Base-by-base conservation (phyloP, 2,888 invertebrate species). In the Tinea trinotella region DNA sequence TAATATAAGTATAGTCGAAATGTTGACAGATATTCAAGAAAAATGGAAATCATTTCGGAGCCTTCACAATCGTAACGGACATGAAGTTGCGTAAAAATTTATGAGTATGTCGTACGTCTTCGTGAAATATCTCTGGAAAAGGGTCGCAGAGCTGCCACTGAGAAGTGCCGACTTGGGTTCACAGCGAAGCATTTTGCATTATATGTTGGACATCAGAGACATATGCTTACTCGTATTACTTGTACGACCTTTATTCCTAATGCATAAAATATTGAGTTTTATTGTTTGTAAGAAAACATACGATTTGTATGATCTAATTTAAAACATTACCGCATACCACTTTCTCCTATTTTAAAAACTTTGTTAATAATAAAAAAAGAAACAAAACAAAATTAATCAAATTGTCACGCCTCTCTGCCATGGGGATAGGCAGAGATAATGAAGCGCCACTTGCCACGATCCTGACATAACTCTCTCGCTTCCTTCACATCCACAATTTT, bases 1-100 rank as follows among this genome's bases (percentile, higher is more conserved):
- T 22, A 22, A 22, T 22, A 22, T 22, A 3, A 5, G 7, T 22
- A 22, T 35, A 35, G 10, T 7, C n/a, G 40, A n/a, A 13, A 40
- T 13, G 13, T 40, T 15, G 12, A 40, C 40, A 13, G 2, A 40
- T 40, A 40, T 40, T 35, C 12, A 35, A 15, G 19, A 19, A 46
- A 46, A 46, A 19, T 15, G 3, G 46, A 19, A 46, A 46, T 19
- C 1, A 17, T 15, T 46, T 6, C 19, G 17, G 46, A 19, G 15
- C 3, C 10, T 10, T 46, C 46, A 17, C 18, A 46, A 64, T 62
- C 57, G 61, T 60, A 60, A 60, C 58, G 59, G 62, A 67, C 69
- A 74, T 67, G 71, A 71, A 76, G 65, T 71, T 68, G 68, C 67
- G 71, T 71, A 70, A 74, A 73, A 74, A 76, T 77, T 70, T 76